Percentiles rank a stretch among this genome's conserved stretches.
phyloP scores from a whole-genome alignment of 1,140 invertebrate genomes.

The Lasioglossum albipes region DNA sequence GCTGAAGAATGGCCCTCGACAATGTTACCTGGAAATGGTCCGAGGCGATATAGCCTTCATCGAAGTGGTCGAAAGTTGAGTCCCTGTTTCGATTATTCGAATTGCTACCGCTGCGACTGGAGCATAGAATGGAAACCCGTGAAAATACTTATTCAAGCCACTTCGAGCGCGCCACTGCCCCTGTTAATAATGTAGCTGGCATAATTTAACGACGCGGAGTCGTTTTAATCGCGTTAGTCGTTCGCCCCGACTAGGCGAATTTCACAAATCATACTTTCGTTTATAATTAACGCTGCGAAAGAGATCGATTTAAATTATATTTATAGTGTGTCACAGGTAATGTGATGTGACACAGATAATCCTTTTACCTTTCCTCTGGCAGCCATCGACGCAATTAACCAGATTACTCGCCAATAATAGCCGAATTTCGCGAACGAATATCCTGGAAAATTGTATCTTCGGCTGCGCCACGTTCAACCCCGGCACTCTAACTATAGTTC shows the following conservation, averaged over 20 bases:
- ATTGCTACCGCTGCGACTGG: not conserved
- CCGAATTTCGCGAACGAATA: constrained; percentile 38
- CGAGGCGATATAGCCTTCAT: not conserved
- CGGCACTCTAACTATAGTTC: constrained; percentile 51
- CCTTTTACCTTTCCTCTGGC: not conserved
- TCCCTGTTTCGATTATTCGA: not conserved
- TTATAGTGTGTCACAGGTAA: constrained; percentile 1
- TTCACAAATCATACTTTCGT: not conserved
- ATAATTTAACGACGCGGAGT: not conserved
- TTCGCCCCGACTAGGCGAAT: not conserved
- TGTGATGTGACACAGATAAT: constrained; percentile 1
- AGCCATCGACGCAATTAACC: constrained; percentile 8
- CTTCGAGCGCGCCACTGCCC: no score
- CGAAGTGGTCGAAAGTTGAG: not conserved
- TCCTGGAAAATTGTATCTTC: constrained; percentile 39
- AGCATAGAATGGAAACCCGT: not conserved
- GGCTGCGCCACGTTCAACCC: constrained; percentile 27
- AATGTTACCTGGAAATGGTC: not conserved
- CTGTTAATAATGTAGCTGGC: no score
- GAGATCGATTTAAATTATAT: not conserved
- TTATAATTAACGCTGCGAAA: not conserved
- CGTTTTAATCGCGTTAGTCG: not conserved
- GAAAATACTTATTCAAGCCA: no score
- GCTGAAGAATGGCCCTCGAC: not conserved
- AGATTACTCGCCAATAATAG: constrained; percentile 2